A percentile compares a stretch with the other conserved stretches of the same genome.
Conservation (phyloP, 2,113 vertebrate species). For the Jaculus jaculus region DNA sequence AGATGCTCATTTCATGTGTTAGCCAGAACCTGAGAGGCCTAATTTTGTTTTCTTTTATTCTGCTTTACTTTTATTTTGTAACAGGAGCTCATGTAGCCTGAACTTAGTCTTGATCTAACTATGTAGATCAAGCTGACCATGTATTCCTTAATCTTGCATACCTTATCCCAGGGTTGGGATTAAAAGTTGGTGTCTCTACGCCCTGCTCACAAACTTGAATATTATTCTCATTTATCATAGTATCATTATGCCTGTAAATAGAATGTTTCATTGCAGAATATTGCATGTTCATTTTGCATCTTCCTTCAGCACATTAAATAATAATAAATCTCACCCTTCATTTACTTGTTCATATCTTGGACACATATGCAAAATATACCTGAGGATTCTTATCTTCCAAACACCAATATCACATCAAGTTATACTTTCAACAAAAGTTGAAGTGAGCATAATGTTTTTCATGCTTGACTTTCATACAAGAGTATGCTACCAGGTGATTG, state of each 20-base stretch:
- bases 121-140: background rate
- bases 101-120: background rate
- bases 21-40: background rate
- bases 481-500: background rate
- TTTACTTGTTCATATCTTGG: background rate
- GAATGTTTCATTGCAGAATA: background rate
- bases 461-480: background rate
- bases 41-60: background rate
- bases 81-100: background rate
- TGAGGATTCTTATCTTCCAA: background rate
- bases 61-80: background rate
- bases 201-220: background rate
- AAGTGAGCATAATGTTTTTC: background rate
- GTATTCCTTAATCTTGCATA: background rate
- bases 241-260: background rate
- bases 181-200: background rate
- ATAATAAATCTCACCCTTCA: no score
- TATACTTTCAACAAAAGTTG: background rate
- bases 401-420: background rate
- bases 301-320: no score
- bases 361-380: background rate
- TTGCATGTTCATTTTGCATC: no score
- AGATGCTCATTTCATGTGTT: background rate
- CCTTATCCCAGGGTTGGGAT: background rate
- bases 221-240: background rate